phyloP scores from a whole-genome alignment of 2,113 vertebrate species.

The Eurypyga helias region DNA sequence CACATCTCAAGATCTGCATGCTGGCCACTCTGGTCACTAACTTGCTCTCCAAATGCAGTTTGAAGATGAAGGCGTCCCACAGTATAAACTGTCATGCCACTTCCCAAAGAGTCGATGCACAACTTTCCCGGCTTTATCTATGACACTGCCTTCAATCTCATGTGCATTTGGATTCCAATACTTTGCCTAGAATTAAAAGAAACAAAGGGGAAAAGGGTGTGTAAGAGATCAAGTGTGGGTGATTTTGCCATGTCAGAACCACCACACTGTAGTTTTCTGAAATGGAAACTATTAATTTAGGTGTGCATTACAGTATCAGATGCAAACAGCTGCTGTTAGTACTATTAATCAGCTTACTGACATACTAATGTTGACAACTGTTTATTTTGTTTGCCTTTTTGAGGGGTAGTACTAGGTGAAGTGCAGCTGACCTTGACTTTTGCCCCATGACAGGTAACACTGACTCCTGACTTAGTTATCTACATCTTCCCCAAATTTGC shows the following conservation, averaged over 20 bases:
- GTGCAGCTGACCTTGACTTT: background rate
- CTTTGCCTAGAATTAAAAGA: slow-evolving; percentile 82
- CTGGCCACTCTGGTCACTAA: slow-evolving; percentile 67
- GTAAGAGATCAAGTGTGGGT: background rate
- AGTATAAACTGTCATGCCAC: slow-evolving; percentile 94
- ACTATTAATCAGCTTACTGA: background rate
- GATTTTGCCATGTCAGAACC: background rate
- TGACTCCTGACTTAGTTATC: background rate
- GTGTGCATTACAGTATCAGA: background rate
- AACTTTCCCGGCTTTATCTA: slow-evolving; percentile 86
- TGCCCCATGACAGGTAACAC: background rate
- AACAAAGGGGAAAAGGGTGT: background rate
- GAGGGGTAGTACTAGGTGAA: background rate
- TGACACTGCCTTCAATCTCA: slow-evolving; percentile 90
- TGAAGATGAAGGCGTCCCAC: slow-evolving; percentile 85
- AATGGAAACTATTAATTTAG: background rate
- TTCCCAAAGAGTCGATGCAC: slow-evolving; percentile 92
- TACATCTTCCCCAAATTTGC: background rate
- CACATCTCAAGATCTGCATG: background rate
- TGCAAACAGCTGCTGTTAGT: background rate
- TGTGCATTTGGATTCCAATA: slow-evolving; percentile 94
- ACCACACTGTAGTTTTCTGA: background rate
- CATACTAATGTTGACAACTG: accelerated
- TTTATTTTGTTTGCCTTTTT: background rate
- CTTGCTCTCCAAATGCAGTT: slow-evolving; percentile 95